These are phyloP conservation scores for Lepus townsendii DNA, from an alignment of 2,797 vertebrate species.

Conservation along the genomic window DNA sequence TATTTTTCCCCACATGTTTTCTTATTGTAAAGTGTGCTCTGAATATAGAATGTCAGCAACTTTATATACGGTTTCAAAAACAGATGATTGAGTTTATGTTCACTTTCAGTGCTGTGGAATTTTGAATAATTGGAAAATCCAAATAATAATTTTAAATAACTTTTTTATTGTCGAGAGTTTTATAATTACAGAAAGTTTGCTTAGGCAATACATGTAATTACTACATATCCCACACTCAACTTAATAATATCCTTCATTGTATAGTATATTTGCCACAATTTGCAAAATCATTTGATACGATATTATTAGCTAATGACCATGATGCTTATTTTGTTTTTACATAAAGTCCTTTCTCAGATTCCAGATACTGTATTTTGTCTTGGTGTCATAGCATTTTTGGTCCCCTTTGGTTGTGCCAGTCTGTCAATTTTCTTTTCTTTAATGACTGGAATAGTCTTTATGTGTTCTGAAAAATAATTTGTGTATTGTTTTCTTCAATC, in stretches of 20 bases:
- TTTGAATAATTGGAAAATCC: background rate
- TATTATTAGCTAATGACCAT: background rate
- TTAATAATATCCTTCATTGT: background rate
- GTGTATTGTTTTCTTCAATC: background rate
- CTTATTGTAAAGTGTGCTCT: background rate
- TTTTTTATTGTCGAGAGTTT: background rate
- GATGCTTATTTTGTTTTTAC: background rate
- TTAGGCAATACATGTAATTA: background rate
- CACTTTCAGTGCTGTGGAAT: background rate
- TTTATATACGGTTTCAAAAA: background rate
- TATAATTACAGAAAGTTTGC: background rate
- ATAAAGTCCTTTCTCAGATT: background rate
- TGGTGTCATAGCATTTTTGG: background rate
- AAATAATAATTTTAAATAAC: background rate
- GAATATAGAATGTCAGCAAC: background rate
- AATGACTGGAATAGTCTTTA: background rate
- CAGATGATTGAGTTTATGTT: constrained; percentile 10
- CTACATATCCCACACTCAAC: background rate
- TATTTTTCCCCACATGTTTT: background rate
- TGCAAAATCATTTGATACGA: background rate
- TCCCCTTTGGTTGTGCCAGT: background rate
- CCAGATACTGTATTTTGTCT: background rate
- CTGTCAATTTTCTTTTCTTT: background rate
- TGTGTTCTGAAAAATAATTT: background rate
- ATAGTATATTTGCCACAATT: background rate